phyloP scores from a whole-genome alignment of 2,797 vertebrate species.

The Muscicapa comitata region DNA sequence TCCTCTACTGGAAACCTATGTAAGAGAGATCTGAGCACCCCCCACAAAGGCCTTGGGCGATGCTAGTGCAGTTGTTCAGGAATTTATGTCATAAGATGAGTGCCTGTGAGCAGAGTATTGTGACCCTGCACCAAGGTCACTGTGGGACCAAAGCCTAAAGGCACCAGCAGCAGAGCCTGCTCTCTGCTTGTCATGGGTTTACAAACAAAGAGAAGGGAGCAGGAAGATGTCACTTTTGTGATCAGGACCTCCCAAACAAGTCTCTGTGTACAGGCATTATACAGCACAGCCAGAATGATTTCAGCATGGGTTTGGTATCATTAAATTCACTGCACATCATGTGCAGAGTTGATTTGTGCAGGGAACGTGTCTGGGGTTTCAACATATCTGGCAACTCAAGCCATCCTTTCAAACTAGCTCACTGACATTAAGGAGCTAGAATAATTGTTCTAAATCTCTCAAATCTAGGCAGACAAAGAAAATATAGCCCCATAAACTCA shows the following conservation, averaged over 20 bases:
- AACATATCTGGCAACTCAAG: background rate
- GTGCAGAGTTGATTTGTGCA: background rate
- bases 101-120: background rate
- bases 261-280: background rate
- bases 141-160: background rate
- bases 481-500: background rate
- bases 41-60: background rate
- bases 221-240: background rate
- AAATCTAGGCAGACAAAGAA: background rate
- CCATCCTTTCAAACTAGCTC: background rate
- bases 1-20: background rate
- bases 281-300: background rate
- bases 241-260: background rate
- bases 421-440: background rate
- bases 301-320: background rate
- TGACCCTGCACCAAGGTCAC: accelerated
- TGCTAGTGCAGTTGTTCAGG: background rate
- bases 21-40: background rate
- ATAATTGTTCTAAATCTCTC: background rate
- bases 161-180: background rate
- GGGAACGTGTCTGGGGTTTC: background rate
- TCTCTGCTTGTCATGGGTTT: background rate
- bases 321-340: background rate
- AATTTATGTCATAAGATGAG: accelerated
- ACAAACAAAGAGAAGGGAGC: background rate